Evolutionary conservation across 2,888 invertebrate species (phyloP).

Genomic region (Hirtodrosophila duncani): DNA sequence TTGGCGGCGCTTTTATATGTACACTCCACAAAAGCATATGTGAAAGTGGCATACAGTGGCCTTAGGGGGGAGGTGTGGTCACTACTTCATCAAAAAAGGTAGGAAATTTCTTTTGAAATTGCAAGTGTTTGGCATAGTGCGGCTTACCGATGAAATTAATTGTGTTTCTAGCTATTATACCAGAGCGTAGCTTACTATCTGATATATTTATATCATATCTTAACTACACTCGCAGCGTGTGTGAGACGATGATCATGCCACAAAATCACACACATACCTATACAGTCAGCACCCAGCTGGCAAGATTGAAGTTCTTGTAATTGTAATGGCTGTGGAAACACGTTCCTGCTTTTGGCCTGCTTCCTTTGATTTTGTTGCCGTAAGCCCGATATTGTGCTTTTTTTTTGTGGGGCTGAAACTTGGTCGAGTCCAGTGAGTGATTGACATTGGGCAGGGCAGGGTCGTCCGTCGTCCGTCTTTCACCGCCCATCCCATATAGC

Average conservation of each 20-base stretch:
- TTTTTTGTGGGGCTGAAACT: too few relatives aligned
- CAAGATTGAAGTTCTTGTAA: slow-evolving; percentile 56
- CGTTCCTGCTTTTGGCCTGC: slow-evolving; percentile 63
- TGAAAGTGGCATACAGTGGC: background rate
- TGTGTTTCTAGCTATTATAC: too few relatives aligned
- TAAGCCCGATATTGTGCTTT: slow-evolving; percentile 40
- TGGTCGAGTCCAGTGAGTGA: slow-evolving; percentile 49
- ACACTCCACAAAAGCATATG: background rate
- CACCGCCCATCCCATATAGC: slow-evolving; percentile 2
- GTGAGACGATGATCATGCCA: too few relatives aligned
- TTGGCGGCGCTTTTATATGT: slow-evolving; percentile 34
- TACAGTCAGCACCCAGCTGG: slow-evolving; percentile 2
- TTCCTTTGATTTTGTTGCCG: slow-evolving; percentile 38
- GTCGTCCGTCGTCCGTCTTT: slow-evolving; percentile 33
- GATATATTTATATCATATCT: too few relatives aligned
- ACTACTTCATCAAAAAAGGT: too few relatives aligned
- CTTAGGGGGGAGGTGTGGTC: too few relatives aligned
- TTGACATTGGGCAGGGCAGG: slow-evolving; percentile 69
- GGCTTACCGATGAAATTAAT: too few relatives aligned
- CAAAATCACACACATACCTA: slow-evolving; percentile 2
- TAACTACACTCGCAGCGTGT: too few relatives aligned
- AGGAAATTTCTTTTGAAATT: too few relatives aligned
- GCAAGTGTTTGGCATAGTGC: too few relatives aligned
- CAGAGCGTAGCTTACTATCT: too few relatives aligned
- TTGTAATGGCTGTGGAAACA: slow-evolving; percentile 42